Evolutionary conservation across 2,888 invertebrate genomes (phyloP).

Genomic region (Melanchra persicariae): DNA sequence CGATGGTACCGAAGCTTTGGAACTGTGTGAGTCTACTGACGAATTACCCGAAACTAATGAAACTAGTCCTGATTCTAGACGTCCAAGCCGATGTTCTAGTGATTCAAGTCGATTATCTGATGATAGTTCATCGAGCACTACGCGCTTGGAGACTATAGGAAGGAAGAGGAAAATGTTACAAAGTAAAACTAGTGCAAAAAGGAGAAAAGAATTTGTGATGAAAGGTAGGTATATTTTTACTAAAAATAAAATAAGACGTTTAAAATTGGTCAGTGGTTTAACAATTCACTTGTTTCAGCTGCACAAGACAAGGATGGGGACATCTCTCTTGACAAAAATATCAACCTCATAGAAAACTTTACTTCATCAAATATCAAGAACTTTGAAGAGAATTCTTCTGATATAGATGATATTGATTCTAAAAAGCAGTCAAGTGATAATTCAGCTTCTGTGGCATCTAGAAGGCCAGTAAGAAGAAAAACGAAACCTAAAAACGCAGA

Average conservation of each 20-base stretch:
- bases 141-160: conserved; percentile 75
- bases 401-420: conserved; percentile 81
- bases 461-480: conserved; percentile 92
- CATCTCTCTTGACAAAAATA: conserved; percentile 69
- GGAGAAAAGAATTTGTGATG: conserved; percentile 73
- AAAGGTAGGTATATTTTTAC: conserved; percentile 71
- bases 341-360: conserved; percentile 71
- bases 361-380: conserved; percentile 76
- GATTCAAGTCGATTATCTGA: conserved; percentile 87
- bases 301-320: conserved; percentile 73
- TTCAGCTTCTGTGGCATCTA: conserved; percentile 76
- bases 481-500: conserved; percentile 92
- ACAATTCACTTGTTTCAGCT: conserved; percentile 73
- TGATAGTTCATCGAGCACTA: conserved; percentile 85
- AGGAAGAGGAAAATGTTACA: conserved; percentile 81
- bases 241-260: not conserved
- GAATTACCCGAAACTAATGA: conserved; percentile 75
- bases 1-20: conserved; percentile 83
- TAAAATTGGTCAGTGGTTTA: not conserved
- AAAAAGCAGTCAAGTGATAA: conserved; percentile 71
- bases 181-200: conserved; percentile 74
- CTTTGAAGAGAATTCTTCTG: conserved; percentile 88
- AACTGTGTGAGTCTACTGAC: conserved; percentile 76
- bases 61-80: conserved; percentile 81
- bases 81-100: conserved; percentile 86